Conservation (phyloP, 2,113 vertebrate genomes). For the Pardalotus punctatus region DNA sequence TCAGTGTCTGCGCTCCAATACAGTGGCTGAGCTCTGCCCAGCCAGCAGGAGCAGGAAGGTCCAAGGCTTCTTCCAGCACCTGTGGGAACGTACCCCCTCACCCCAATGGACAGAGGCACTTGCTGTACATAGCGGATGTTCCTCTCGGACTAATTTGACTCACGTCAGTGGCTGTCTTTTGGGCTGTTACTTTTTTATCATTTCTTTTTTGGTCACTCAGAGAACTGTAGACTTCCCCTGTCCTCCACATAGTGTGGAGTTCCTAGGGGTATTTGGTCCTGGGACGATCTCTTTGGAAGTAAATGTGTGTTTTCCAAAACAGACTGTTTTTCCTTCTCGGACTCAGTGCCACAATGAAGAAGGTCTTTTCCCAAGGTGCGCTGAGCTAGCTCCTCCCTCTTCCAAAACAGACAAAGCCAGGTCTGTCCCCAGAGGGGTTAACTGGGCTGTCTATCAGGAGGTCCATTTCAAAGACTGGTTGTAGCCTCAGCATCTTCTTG, state of each 20-base stretch:
- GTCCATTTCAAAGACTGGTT: not conserved
- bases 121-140: slow-evolving; percentile 43
- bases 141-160: not conserved
- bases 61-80: not conserved
- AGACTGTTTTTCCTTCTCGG: not conserved
- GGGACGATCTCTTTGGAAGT: not conserved
- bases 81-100: not conserved
- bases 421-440: not conserved
- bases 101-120: not conserved
- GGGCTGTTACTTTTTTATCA: not conserved
- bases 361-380: not conserved
- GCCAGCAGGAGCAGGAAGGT: not conserved
- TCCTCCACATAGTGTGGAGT: slow-evolving; percentile 26
- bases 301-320: not conserved
- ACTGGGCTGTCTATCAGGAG: not conserved
- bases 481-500: not conserved
- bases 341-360: not conserved
- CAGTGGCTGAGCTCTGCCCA: not conserved
- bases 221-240: slow-evolving; percentile 8
- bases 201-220: slow-evolving; percentile 10
- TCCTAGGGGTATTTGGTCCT: not conserved
- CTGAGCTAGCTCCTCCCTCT: not conserved
- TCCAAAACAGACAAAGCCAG: not conserved
- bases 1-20: not conserved
- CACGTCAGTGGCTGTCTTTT: slow-evolving; percentile 17